These are phyloP conservation scores for Napeogenes sylphis DNA, from an alignment of 2,888 invertebrate species.

Conservation along the genomic window DNA sequence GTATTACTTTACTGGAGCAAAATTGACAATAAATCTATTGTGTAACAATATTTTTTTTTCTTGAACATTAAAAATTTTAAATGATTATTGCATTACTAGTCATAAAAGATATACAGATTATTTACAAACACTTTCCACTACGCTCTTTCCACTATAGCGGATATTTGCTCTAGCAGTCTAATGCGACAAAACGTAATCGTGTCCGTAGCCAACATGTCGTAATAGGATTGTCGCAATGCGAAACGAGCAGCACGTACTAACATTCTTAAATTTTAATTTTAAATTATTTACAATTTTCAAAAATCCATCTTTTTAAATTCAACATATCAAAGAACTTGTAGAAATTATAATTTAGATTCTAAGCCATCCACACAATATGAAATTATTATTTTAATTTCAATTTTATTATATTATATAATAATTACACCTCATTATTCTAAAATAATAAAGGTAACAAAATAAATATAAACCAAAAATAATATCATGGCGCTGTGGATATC, in stretches of 20 bases:
- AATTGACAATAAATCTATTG: no score
- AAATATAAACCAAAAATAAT: neutral
- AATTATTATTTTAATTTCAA: neutral
- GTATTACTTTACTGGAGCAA: no score
- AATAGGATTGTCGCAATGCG: conserved; percentile 32
- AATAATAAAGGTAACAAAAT: neutral
- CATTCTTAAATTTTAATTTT: conserved; percentile 19
- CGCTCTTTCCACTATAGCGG: neutral
- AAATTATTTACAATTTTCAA: conserved; percentile 10
- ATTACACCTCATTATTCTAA: neutral
- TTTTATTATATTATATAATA: neutral
- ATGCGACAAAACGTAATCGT: conserved; percentile 38
- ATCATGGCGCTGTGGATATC: neutral
- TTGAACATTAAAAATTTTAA: no score
- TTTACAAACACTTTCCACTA: no score
- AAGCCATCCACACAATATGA: neutral
- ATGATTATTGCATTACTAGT: no score
- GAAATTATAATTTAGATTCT: no score
- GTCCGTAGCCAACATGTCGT: conserved; percentile 25
- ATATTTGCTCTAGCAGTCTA: conserved; percentile 3
- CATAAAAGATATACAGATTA: no score
- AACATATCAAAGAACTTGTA: no score
- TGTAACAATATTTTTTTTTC: no score
- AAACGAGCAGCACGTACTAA: conserved; percentile 13
- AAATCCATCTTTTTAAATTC: no score